Percentiles rank a stretch among this genome's conserved stretches.
These are phyloP conservation scores for Eremophila alpestris DNA, from an alignment of 2,797 vertebrate genomes.

Conservation along the genomic window DNA sequence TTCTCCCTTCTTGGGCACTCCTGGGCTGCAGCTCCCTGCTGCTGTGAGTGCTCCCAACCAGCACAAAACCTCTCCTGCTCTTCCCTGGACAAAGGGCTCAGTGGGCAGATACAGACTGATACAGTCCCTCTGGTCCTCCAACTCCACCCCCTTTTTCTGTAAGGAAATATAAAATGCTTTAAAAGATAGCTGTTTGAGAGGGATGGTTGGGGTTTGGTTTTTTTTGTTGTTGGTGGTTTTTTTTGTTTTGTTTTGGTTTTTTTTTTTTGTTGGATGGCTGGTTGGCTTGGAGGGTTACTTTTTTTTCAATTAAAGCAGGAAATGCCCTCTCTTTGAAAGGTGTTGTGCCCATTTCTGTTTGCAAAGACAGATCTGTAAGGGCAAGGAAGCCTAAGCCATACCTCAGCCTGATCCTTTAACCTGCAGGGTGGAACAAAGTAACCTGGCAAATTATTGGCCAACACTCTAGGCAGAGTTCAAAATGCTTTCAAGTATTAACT, in stretches of 20 bases:
- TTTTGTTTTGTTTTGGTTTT: too few species aligned
- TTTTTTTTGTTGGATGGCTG: background rate
- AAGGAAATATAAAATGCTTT: background rate
- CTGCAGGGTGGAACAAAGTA: background rate
- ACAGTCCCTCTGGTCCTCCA: background rate
- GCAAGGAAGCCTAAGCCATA: background rate
- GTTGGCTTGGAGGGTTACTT: background rate
- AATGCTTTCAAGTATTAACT: constrained; percentile 20
- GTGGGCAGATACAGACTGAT: background rate
- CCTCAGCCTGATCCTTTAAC: background rate
- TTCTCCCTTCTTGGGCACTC: background rate
- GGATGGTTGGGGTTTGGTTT: background rate
- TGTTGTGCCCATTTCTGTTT: background rate
- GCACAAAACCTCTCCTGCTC: background rate
- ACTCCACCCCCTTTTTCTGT: background rate
- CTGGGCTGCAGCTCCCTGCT: background rate
- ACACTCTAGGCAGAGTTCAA: background rate
- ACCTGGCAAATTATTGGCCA: constrained; percentile 5
- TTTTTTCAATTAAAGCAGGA: background rate
- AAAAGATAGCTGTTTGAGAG: background rate
- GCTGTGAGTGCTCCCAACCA: background rate
- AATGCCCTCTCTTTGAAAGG: background rate
- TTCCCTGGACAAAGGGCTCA: background rate
- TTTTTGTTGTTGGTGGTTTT: background rate
- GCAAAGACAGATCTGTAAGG: background rate